Base-by-base conservation (phyloP, 2,888 invertebrate species). In the Anorthoa munda region DNA sequence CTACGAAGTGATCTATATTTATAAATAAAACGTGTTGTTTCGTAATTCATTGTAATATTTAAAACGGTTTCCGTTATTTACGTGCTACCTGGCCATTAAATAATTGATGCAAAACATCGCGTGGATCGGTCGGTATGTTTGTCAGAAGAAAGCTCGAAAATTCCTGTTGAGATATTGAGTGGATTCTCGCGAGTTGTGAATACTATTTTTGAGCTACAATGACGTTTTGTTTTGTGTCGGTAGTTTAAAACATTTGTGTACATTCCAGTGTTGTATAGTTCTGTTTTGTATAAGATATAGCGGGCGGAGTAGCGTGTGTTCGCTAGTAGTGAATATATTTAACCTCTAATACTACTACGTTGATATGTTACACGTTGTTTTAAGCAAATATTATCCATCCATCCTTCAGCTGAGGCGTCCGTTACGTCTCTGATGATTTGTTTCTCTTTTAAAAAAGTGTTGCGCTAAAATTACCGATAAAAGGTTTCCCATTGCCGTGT, bases 331-430 rank as follows among this genome's bases (percentile, higher is more conserved):
- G 78, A 78, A 77, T 86, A 84, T 72, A 84, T 84, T 82, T 82
- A 74, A 82, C 69, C 64, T 72, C 69, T 59, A 46, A 85, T 72
- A 85, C 48, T 67, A 69, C 61, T 75, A 51, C 66, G 72, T 67
- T 84, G 86, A 86, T 81, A 72, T 64, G 87, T 83, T 72, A 46
- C 86, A 86, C 68, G 79, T 79, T 87, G 86, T 84, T 87, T 79
- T 75, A 77, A 86, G 75, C 80, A 86, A 87, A 81, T 79, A 85
- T 79, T 75, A 83, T 82, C 82, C 67, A 86, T 86, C 84, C 56
- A 87, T 83, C 86, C 73, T 85, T 86, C 85, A 83, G 56, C 56
- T 60, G 72, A 76, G 67, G 79, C 86, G 81, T 80, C 74, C 73
- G 78, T 85, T 73, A 83, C 75, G 77, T 76, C 73, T 82, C 74